phyloP scores from a whole-genome alignment of 1,140 invertebrate species.

The Drosophila fuyamai region DNA sequence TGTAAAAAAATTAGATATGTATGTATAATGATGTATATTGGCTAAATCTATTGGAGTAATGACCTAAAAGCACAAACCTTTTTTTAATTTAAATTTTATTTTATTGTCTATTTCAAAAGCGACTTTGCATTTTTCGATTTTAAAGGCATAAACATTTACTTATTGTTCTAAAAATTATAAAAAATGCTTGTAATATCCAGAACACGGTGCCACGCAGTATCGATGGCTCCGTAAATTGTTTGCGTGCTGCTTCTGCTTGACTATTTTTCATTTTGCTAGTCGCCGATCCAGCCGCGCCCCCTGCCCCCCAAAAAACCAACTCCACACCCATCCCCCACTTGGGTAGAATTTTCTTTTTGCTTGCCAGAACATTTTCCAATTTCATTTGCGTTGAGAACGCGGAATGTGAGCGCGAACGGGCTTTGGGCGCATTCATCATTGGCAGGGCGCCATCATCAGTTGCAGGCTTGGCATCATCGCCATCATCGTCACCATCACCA shows the following conservation, averaged over 20 bases:
- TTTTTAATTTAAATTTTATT: background rate
- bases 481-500: slow-evolving; percentile 42
- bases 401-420: slow-evolving; percentile 68
- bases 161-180: background rate
- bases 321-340: background rate
- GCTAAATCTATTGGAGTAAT: no score
- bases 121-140: no score
- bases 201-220: slow-evolving; percentile 46
- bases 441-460: slow-evolving; percentile 50
- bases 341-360: slow-evolving; percentile 73
- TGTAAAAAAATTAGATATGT: no score
- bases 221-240: slow-evolving; percentile 74
- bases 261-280: slow-evolving; percentile 77
- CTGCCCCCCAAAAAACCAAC: background rate
- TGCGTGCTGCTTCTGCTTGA: slow-evolving; percentile 65
- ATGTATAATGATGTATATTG: no score
- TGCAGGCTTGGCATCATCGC: slow-evolving; percentile 39
- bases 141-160: background rate
- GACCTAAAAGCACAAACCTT: no score
- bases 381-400: slow-evolving; percentile 77
- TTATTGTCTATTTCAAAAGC: no score
- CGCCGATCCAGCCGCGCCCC: slow-evolving; percentile 32
- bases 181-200: background rate
- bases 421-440: slow-evolving; percentile 74
- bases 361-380: slow-evolving; percentile 78